Evolutionary conservation across 2,888 invertebrate genomes (phyloP).

Genomic region (Polydrusus tereticollis): DNA sequence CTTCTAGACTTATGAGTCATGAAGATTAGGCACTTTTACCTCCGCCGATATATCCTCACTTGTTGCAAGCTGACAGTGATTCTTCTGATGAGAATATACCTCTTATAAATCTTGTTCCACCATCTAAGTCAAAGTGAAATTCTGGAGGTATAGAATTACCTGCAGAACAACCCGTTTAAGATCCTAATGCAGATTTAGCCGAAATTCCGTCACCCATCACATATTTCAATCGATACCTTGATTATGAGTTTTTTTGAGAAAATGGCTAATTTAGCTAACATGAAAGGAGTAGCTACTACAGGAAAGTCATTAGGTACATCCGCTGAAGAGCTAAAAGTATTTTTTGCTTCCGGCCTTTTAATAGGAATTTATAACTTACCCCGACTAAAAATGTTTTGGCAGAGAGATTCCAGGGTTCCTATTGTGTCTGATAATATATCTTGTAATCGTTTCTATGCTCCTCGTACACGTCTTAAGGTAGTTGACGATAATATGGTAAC

Average conservation of each 20-base stretch:
- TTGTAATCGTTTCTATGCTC: background rate
- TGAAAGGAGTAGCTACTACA: background rate
- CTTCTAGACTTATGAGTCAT: too few relatives aligned
- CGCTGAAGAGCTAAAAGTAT: background rate
- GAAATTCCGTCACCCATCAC: background rate
- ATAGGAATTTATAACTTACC: background rate
- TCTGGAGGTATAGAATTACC: background rate
- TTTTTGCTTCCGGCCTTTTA: background rate
- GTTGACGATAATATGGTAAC: background rate
- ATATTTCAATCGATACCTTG: background rate
- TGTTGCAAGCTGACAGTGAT: background rate
- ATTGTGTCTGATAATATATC: background rate
- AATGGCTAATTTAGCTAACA: background rate
- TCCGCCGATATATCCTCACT: too few relatives aligned
- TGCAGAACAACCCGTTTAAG: background rate
- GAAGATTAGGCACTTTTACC: too few relatives aligned
- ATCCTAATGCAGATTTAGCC: background rate
- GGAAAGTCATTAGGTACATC: background rate
- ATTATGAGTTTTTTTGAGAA: background rate
- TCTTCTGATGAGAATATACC: background rate
- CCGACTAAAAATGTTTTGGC: background rate
- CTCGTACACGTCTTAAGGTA: background rate
- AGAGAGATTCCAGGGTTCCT: background rate
- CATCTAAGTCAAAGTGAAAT: background rate
- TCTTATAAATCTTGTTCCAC: background rate